These are phyloP conservation scores for Apodemia mormo DNA, from an alignment of 2,888 invertebrate genomes.

Conservation along the genomic window DNA sequence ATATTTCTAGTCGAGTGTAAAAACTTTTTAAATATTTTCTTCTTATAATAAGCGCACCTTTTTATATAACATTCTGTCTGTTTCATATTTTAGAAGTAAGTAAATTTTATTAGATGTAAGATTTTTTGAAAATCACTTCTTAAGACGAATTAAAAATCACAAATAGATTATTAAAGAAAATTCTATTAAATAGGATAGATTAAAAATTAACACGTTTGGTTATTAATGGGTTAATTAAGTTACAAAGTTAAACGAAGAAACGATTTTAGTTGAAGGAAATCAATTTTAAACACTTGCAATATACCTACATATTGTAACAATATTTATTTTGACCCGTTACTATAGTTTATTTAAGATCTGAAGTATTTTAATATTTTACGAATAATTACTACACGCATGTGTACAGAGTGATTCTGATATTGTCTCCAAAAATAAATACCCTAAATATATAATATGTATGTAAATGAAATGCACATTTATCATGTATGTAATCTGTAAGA, in stretches of 20 bases:
- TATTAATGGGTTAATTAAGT: neutral
- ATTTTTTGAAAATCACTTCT: conserved; percentile 9
- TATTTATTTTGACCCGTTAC: neutral
- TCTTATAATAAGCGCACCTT: neutral
- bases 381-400: neutral
- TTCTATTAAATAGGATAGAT: conserved; percentile 1
- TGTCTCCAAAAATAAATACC: no score
- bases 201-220: neutral
- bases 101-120: conserved; percentile 4
- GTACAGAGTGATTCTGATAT: neutral
- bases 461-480: no score
- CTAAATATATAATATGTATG: no score
- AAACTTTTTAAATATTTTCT: conserved; percentile 10
- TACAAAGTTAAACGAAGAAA: neutral
- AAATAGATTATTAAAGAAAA: neutral
- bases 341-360: neutral
- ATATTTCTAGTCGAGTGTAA: conserved; percentile 8
- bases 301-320: neutral
- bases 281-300: no score
- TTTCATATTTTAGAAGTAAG: conserved; percentile 2
- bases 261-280: no score
- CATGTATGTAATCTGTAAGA: no score
- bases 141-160: conserved; percentile 8
- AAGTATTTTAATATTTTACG: neutral
- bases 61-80: neutral